Conservation (phyloP, 92 coral and sea anemone genomes). For the Epizoanthus ramosus region DNA sequence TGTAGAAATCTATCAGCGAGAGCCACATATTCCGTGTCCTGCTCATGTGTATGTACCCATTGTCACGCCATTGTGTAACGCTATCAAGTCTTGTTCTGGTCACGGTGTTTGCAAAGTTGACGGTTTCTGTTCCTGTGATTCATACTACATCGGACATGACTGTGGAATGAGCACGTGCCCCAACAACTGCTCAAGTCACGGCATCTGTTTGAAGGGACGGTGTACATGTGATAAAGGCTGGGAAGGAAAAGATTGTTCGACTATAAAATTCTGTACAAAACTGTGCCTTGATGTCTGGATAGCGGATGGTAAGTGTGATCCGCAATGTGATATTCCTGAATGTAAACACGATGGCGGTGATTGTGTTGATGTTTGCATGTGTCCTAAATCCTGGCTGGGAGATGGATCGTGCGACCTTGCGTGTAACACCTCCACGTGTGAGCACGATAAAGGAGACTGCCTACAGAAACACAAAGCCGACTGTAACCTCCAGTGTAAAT, state of each 20-base stretch:
- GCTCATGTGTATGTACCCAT: constrained; percentile 1
- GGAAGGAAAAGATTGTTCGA: constrained; percentile 69
- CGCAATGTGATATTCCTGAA: constrained; percentile 40
- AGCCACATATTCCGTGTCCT: background rate
- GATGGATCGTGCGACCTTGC: constrained; percentile 62
- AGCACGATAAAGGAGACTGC: constrained; percentile 64
- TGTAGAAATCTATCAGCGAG: constrained; percentile 44
- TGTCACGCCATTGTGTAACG: constrained; percentile 23
- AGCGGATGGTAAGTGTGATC: constrained; percentile 68
- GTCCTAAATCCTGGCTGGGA: constrained; percentile 62
- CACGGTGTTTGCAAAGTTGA: constrained; percentile 61
- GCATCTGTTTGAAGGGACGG: constrained; percentile 50
- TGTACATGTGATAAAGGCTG: constrained; percentile 66
- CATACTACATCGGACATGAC: constrained; percentile 47
- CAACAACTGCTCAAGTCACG: constrained; percentile 65
- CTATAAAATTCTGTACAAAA: constrained; percentile 53
- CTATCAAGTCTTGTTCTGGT: constrained; percentile 52
- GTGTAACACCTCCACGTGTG: constrained; percentile 58
- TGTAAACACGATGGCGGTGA: constrained; percentile 60
- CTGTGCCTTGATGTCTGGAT: constrained; percentile 62
- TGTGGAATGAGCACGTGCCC: constrained; percentile 60
- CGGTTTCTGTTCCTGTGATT: constrained; percentile 61
- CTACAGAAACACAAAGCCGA: constrained; percentile 19
- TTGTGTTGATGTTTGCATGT: constrained; percentile 53
- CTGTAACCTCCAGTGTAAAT: constrained; percentile 52